Conservation (phyloP, 2,113 vertebrate genomes). For the Felis chaus region DNA sequence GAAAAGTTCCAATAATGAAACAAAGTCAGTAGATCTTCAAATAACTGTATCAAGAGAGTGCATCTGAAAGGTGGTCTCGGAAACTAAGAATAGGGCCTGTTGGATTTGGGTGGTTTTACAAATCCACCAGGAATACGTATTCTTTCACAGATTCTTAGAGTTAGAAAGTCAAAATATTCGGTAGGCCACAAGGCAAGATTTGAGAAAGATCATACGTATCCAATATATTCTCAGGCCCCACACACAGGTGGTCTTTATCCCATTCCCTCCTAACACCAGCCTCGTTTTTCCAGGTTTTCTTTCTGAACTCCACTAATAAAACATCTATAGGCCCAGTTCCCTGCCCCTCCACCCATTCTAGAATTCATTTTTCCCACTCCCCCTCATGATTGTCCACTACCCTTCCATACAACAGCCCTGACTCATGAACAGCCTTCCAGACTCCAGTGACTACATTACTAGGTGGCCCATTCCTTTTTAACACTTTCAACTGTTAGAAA, state of each 20-base stretch:
- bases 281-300: background rate
- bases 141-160: background rate
- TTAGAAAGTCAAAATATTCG: background rate
- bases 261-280: background rate
- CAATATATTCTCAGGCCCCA: background rate
- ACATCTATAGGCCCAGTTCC: background rate
- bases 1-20: slow-evolving; percentile 15
- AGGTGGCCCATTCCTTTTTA: background rate
- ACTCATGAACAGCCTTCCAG: background rate
- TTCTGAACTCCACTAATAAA: background rate
- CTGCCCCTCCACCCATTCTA: background rate
- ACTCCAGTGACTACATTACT: background rate
- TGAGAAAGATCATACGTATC: background rate
- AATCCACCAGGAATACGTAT: background rate
- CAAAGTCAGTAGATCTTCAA: background rate
- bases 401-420: background rate
- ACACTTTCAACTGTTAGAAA: background rate
- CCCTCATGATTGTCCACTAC: background rate
- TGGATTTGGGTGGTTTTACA: background rate
- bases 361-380: background rate
- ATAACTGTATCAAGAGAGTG: background rate
- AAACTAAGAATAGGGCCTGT: background rate
- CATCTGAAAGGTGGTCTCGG: background rate
- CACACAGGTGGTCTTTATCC: background rate
- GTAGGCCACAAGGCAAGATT: background rate